Evolutionary conservation across 2,888 invertebrate genomes (phyloP), one percentile per base, ranked within the genome.

Genomic region (Andrena praecox): DNA sequence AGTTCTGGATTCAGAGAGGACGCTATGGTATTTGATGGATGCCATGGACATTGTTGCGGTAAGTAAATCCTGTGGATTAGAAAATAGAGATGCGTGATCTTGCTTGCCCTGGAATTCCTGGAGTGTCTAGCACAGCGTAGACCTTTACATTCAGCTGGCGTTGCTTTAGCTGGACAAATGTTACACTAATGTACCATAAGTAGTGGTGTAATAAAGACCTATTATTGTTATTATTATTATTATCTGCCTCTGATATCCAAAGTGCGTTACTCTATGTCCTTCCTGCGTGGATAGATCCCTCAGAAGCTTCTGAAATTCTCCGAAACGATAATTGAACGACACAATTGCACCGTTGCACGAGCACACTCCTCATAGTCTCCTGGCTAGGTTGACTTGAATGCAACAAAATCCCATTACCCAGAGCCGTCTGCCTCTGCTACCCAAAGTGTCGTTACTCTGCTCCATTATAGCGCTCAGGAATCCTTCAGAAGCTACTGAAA

Each of bases 321-420:
- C 33, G 20, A 62, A 62, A 62, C 16, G 20, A 62, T n/a, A 20
- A 24, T 64, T 48, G n/a, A 56, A 27, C 7, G 69, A 70, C 29
- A 31, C 48, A 70, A 60, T 70, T 60, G 59, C 70, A 60, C 29
- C 48, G 35, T 29, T 31, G 60, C 59, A 54, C 54, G 52, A 54
- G 42, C 20, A 60, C 59, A 70, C 12, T 10, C 12, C 12, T 42
- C 42, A 42, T 12, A 52, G 20, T 8, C 20, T 0, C 20, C 7
- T 52, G 20, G 52, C 20, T 52, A 52, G 20, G 2, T 20, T 20
- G 20, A 52, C 52, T 20, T 42, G 42, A 42, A 42, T 5, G 42
- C 42, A 42, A 42, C 42, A 42, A 42, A 52, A 56, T 24, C 7
- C 24, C 2, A 56, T 27, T 24, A 56, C 24, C 10, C 24, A 54